Base-by-base conservation (phyloP, 2,888 invertebrate species). In the Charanyca ferruginea region DNA sequence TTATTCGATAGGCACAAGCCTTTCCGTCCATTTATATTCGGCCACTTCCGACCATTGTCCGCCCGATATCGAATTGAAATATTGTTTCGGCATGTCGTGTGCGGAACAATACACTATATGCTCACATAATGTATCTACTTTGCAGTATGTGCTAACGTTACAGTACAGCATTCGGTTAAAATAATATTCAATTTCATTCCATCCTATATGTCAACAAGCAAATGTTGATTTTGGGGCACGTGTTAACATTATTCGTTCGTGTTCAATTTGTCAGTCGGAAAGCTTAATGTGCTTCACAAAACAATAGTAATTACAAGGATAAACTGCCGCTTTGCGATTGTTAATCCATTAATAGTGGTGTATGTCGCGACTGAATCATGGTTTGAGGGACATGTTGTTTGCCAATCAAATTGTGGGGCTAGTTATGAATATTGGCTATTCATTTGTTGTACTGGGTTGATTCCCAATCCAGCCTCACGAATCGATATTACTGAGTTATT, bases 11-110 rank as follows among this genome's bases (percentile, higher is more conserved):
- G 90, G 90, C 90, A 86, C 86, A 87, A 87, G 88, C 89, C 90
- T 92, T 93, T 91, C 93, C 93, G 92, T 91, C 92, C 93, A 93
- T 94, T 93, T 94, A 95, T 95, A 93, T 94, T 92, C 95, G 87
- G 88, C 86, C 84, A 91, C 91, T 93, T 94, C 94, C 95, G 94
- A 89, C 90, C 93, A 92, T 91, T 93, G 93, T 93, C 89, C 91
- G 87, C 81, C 86, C 89, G 94, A 91, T 95, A 95, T 91, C 94
- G 93, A 87, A 89, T 91, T 95, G 95, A 95, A 94, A 94, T 95
- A 95, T 93, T 93, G 94, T 94, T 93, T 91, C 89, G 90, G 86
- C 88, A 89, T 90, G 89, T 90, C 89, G 88, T 85, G 84, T 86
- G 80, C 84, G 85, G 87, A 89, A 93, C 90, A 92, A 91, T 90